Base-by-base conservation (phyloP, 2,888 invertebrate genomes). In the Diarsia brunnea region DNA sequence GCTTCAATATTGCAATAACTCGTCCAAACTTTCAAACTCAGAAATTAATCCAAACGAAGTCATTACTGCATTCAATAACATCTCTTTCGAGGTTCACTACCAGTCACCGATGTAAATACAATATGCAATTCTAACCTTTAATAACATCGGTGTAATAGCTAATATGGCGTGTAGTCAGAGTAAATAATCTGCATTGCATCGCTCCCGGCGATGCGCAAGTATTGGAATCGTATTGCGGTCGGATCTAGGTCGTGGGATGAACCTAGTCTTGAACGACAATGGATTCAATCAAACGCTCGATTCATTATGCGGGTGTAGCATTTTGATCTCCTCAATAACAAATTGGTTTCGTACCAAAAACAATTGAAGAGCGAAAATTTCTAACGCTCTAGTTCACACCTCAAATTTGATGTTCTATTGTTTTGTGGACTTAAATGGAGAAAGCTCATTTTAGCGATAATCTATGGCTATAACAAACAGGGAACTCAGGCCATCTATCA, bases 241-340 rank as follows among this genome's bases (percentile, higher is more conserved):
- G 89, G 87, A 94, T 93, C 91, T 95, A 91, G 94, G 94, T 92
- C 94, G 93, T 89, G 88, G 88, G 90, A 93, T 91, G 90, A 91
- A 94, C 92, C 92, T 91, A 89, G 85, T 82, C 84, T 88, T 81
- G 66, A 84, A 90, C 90, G 89, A 93, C 92, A 94, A 93, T 93
- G 89, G 90, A 91, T 94, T 93, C 92, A 91, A 93, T 95, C 92
- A 91, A 90, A 89, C 85, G 84, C 87, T 81, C 75, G 85, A 89
- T 92, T 93, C 91, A 93, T 93, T 94, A 92, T 91, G 87, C 91
- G 87, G 89, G 84, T 87, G 86, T 87, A 90, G 86, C 90, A 88
- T 91, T 91, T 89, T 88, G 89, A 84, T 86, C 79, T 73, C 60
- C 70, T 78, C 73, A 84, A 79, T 81, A 84, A 80, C 75, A 76